phyloP scores from a whole-genome alignment of 1,140 invertebrate species.

The Penaeus indicus region DNA sequence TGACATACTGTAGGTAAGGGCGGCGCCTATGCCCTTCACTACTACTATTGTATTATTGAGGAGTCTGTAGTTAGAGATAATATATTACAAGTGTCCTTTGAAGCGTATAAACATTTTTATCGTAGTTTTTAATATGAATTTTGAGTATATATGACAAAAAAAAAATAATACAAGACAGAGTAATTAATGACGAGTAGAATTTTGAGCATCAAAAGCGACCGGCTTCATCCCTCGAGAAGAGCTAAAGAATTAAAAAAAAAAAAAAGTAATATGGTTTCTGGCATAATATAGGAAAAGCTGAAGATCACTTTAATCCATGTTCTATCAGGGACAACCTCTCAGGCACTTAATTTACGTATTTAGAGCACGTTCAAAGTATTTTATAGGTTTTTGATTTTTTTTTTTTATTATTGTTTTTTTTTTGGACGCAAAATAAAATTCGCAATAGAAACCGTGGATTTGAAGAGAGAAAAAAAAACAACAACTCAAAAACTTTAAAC shows the following conservation, averaged over 20 bases:
- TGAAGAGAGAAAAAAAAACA: no score
- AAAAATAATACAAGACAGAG: not conserved
- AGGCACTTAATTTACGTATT: slow-evolving; percentile 50
- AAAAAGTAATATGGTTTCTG: slow-evolving; percentile 13
- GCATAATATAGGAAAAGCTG: slow-evolving; percentile 1
- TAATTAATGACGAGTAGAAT: not conserved
- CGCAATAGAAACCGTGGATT: no score
- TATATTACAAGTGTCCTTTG: slow-evolving; percentile 61
- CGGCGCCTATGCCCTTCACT: not conserved
- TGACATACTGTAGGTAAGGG: not conserved
- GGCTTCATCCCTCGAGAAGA: slow-evolving; percentile 30
- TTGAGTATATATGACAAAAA: slow-evolving; percentile 22
- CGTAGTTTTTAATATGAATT: slow-evolving; percentile 46
- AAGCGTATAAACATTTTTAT: slow-evolving; percentile 61
- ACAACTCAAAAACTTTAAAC: no score
- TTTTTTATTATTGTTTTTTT: no score
- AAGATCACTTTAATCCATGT: slow-evolving; percentile 7
- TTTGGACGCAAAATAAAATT: not conserved
- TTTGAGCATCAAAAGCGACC: slow-evolving; percentile 12
- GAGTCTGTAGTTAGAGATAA: slow-evolving; percentile 42
- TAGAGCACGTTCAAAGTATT: slow-evolving; percentile 30
- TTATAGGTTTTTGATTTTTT: slow-evolving; percentile 8
- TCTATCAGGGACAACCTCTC: slow-evolving; percentile 56
- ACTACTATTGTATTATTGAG: slow-evolving; percentile 25
- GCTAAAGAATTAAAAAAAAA: slow-evolving; percentile 15